Base-by-base conservation (phyloP, 2,888 invertebrate genomes). In the Scaptomyza polygonia region DNA sequence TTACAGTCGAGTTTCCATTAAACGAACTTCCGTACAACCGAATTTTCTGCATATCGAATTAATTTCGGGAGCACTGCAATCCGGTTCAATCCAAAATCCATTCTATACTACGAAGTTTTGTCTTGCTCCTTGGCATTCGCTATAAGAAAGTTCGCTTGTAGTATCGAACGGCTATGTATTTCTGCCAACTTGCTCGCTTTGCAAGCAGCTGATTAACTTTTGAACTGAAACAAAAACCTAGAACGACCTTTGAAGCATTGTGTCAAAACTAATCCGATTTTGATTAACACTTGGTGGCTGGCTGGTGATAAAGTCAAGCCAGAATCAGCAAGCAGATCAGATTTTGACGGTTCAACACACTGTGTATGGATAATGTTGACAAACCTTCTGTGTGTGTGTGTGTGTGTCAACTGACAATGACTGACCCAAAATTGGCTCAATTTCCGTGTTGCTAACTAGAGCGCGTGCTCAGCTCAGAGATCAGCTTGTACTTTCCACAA, bases 371-470 rank as follows among this genome's bases (percentile, higher is more conserved):
- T 47, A 25, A 71, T 79, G 81, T 79, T 80, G 76, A 52, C 68
- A 81, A 34, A 32, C 11, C 4, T 29, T 29, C n/a, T 34, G n/a
- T n/a, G n/a, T n/a, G 16, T 45, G 21, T 45, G 21, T 21, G 21
- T 21, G 21, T 21, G 21, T 21, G n/a, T 44, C 54, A 36, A 27
- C 21, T 34, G 54, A 64, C 74, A 72, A 53, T 45, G 63, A 14
- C 32, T 44, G 59, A 40, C 48, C 61, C 44, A 44, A 78, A 84
- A 85, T 86, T 81, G 76, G 65, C 69, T 76, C 83, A 71, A 79
- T 77, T 81, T 45, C 69, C 44, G 42, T 39, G 9, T 45, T 53
- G 40, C 66, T 68, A 83, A 83, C 86, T 86, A 86, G 80, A 83
- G 52, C 62, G 48, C 52, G 21, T 27, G 40, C 7, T 29, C 27